Conservation (phyloP, 2,113 vertebrate genomes). For the Crocuta crocuta region DNA sequence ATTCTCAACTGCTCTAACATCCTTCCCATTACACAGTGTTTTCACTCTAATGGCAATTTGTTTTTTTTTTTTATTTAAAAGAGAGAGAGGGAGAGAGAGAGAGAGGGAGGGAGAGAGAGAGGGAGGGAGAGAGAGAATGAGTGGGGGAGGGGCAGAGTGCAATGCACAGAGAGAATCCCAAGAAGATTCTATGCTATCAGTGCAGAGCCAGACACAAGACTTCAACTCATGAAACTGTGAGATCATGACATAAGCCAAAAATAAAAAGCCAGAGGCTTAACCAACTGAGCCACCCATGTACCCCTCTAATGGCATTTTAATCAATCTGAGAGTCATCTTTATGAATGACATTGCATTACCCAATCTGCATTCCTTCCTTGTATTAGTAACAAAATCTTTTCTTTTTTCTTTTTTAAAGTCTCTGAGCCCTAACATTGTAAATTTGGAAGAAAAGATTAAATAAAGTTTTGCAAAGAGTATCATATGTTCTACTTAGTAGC, state of each 20-base stretch:
- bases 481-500: conserved; percentile 9
- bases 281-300: too few relatives aligned
- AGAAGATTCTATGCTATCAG: too few relatives aligned
- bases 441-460: neutral
- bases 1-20: neutral
- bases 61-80: too few relatives aligned
- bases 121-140: too few relatives aligned
- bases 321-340: neutral
- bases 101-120: too few relatives aligned
- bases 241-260: too few relatives aligned
- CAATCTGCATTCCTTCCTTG: neutral
- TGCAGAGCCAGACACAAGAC: too few relatives aligned
- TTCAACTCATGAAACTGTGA: too few relatives aligned
- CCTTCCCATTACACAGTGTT: neutral
- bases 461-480: neutral
- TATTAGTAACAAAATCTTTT: neutral
- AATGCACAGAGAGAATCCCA: too few relatives aligned
- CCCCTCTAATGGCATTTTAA: neutral
- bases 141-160: too few relatives aligned
- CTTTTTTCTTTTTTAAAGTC: neutral
- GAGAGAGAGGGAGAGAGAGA: too few relatives aligned
- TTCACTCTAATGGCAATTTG: neutral
- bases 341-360: neutral
- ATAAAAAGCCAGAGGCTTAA: too few relatives aligned
- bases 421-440: neutral